These are phyloP conservation scores for Myotis findleyi DNA, from an alignment of 2,797 vertebrate species.

Conservation along the genomic window DNA sequence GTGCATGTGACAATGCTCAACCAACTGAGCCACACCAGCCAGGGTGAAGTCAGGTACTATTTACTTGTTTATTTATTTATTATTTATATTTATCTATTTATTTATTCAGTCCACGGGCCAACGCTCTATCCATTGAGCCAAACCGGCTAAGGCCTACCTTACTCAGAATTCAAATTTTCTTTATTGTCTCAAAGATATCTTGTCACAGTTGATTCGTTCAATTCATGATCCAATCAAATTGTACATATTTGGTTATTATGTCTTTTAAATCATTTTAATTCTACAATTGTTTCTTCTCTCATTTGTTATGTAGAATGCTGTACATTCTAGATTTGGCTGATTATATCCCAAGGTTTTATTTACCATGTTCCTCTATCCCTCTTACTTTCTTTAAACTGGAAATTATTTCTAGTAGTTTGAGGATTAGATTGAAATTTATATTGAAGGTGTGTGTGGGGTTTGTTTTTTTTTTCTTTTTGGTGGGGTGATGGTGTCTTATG, in stretches of 20 bases:
- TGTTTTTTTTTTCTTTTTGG: background rate
- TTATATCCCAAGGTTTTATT: background rate
- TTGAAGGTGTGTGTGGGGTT: background rate
- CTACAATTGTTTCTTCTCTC: constrained; percentile 7
- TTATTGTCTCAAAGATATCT: constrained; percentile 10
- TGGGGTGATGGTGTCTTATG: background rate
- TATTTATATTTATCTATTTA: too few species aligned
- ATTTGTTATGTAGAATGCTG: background rate
- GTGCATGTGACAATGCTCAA: too few species aligned
- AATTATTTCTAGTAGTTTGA: background rate
- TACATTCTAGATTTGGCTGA: constrained; percentile 3
- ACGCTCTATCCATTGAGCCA: too few species aligned
- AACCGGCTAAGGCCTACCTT: background rate
- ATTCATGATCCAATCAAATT: background rate
- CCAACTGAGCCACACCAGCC: too few species aligned
- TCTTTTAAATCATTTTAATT: constrained; percentile 16
- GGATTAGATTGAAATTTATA: background rate
- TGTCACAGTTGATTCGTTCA: background rate
- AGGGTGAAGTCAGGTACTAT: too few species aligned
- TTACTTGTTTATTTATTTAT: too few species aligned
- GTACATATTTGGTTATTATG: background rate
- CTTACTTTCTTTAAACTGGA: constrained; percentile 5
- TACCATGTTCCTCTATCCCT: background rate
- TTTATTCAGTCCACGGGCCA: too few species aligned
- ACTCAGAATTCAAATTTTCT: background rate